These are phyloP conservation scores for Ardeotis arabs DNA, from an alignment of 2,113 vertebrate species.

Conservation along the genomic window DNA sequence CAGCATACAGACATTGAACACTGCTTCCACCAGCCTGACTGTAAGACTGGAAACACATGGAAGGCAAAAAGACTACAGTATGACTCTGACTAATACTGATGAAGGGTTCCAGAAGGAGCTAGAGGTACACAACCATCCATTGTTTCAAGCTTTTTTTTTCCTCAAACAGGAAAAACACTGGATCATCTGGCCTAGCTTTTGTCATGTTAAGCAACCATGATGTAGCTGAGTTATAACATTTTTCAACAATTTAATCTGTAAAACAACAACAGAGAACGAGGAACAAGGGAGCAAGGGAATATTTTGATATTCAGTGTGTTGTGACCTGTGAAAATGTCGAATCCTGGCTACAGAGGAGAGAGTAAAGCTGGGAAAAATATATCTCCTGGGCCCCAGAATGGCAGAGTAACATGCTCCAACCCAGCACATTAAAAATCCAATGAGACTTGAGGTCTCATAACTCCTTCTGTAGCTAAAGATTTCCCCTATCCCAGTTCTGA, in stretches of 20 bases:
- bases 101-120: slow-evolving; percentile 72
- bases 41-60: slow-evolving; percentile 54
- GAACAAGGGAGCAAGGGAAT: background rate
- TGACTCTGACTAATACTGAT: slow-evolving; percentile 43
- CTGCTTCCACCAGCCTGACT: background rate
- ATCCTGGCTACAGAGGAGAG: background rate
- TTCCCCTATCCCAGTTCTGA: background rate
- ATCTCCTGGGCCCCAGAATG: background rate
- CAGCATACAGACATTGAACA: slow-evolving; percentile 33
- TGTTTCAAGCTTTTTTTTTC: background rate
- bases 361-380: background rate
- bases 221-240: too few species aligned
- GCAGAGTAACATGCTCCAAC: background rate
- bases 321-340: background rate
- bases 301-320: background rate
- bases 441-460: background rate
- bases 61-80: background rate
- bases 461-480: background rate
- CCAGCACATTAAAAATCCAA: background rate
- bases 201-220: too few species aligned
- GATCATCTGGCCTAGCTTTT: background rate
- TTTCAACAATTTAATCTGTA: too few species aligned
- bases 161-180: background rate
- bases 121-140: slow-evolving; percentile 59
- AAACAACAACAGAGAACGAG: background rate